Evolutionary conservation across 2,113 vertebrate genomes (phyloP).

Genomic region (Notothenia rossii): DNA sequence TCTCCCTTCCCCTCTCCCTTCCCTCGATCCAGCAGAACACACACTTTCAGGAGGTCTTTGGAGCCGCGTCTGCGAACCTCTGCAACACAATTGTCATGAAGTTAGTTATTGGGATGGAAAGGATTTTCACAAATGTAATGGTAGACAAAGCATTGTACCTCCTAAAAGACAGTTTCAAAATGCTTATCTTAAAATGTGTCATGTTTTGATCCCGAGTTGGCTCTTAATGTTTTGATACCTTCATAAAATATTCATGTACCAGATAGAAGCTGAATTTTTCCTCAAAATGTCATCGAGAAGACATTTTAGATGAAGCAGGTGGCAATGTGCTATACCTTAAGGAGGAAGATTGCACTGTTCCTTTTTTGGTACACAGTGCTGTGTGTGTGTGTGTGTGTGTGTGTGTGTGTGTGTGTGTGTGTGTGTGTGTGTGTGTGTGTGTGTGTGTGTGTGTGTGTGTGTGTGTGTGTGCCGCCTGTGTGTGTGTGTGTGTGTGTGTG

Average conservation of each 20-base stretch:
- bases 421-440: neutral
- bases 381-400: too few species aligned
- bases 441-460: neutral
- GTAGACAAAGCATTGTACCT: neutral
- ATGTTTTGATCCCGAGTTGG: neutral
- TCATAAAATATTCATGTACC: neutral
- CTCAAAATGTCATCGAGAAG: neutral
- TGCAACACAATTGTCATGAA: slow-evolving; percentile 61
- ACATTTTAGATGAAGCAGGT: neutral
- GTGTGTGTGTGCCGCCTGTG: too few species aligned
- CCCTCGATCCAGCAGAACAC: slow-evolving; percentile 88
- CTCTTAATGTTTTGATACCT: neutral
- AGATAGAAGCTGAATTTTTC: neutral
- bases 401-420: neutral
- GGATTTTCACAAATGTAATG: neutral
- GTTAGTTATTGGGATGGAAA: neutral
- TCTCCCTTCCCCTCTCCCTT: slow-evolving; percentile 65
- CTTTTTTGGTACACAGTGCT: too few species aligned
- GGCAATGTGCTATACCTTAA: neutral
- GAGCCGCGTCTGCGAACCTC: slow-evolving; percentile 93
- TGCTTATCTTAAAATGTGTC: neutral
- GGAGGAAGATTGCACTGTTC: neutral
- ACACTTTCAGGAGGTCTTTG: slow-evolving; percentile 93
- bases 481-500: neutral
- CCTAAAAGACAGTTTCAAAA: neutral